Conservation (phyloP, 2,797 vertebrate genomes). For the Chaunax sp. region DNA sequence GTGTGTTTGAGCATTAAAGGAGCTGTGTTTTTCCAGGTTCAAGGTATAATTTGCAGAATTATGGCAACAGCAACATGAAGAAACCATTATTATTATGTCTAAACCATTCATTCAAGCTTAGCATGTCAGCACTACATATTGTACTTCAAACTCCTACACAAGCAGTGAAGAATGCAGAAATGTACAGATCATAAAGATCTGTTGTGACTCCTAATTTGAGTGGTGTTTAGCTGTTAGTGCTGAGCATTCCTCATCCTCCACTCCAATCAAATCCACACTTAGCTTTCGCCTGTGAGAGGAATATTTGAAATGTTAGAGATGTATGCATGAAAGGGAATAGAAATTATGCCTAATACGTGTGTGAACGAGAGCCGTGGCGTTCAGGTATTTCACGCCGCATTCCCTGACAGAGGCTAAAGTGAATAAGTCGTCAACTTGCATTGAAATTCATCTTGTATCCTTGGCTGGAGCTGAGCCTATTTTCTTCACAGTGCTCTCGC, state of each 20-base stretch:
- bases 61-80: constrained; percentile 5
- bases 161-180: constrained; percentile 3
- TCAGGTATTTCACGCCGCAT: constrained; percentile 65
- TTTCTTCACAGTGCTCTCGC: constrained; percentile 61
- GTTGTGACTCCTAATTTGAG: constrained; percentile 51
- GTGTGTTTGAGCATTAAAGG: too few relatives aligned
- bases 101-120: constrained; percentile 32
- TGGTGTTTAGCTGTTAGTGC: constrained; percentile 40
- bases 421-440: constrained; percentile 72
- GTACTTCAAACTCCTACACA: constrained; percentile 25
- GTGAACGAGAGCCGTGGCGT: constrained; percentile 53
- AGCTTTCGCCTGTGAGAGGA: constrained; percentile 27
- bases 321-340: constrained; percentile 55
- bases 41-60: constrained; percentile 33
- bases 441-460: constrained; percentile 73
- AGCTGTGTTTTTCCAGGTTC: too few relatives aligned
- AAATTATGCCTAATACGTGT: constrained; percentile 61
- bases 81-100: constrained; percentile 22
- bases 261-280: constrained; percentile 29
- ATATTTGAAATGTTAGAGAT: constrained; percentile 47
- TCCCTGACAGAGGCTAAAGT: constrained; percentile 61
- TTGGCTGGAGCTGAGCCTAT: constrained; percentile 61
- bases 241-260: constrained; percentile 36
- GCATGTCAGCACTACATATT: constrained; percentile 23
- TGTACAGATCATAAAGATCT: constrained; percentile 47